Base-by-base conservation (phyloP, 2,888 invertebrate genomes). In the Silvanus unidentatus region DNA sequence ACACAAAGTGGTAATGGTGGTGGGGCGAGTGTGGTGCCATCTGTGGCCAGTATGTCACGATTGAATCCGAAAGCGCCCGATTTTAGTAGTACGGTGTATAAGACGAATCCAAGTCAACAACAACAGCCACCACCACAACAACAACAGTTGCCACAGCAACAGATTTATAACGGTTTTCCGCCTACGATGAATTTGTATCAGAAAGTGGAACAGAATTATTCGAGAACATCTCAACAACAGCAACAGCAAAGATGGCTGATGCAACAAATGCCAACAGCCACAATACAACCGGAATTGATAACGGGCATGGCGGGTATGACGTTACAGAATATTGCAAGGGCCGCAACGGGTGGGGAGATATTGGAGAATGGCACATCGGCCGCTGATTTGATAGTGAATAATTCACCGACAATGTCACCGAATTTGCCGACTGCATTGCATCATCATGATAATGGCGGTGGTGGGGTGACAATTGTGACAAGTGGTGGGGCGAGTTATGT, bases 11-110 rank as follows among this genome's bases (percentile, higher is more conserved):
- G n/a, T n/a, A n/a, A n/a, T n/a, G n/a, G n/a, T n/a, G n/a, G n/a
- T n/a, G n/a, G n/a, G n/a, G n/a, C n/a, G n/a, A n/a, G n/a, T 5
- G 3, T 8, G 8, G 22, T 22, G 22, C 22, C 22, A 22, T 22
- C 22, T 22, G 22, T 22, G 3, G 48, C 6, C 3, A n/a, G n/a
- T n/a, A 77, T 79, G 73, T 81, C 84, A 32, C 79, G 87, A 43
- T 74, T 90, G 32, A 91, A 90, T 70, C 87, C 88, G 0, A 81
- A 88, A 57, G 88, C 88, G 2, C 87, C 88, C 0, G 86, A 86
- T 60, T 90, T 88, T 65, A 79, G 78, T 50, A 37, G 37, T 37
- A 73, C 76, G 32, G 59, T 74, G 16, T 75, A 73, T 52, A 59
- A 54, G 40, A 59, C 59, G 38, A 63, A 63, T 10, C 47, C 67